These are phyloP conservation scores for Drosophila sp. DNA, from an alignment of 1,140 invertebrate species.

Conservation along the genomic window DNA sequence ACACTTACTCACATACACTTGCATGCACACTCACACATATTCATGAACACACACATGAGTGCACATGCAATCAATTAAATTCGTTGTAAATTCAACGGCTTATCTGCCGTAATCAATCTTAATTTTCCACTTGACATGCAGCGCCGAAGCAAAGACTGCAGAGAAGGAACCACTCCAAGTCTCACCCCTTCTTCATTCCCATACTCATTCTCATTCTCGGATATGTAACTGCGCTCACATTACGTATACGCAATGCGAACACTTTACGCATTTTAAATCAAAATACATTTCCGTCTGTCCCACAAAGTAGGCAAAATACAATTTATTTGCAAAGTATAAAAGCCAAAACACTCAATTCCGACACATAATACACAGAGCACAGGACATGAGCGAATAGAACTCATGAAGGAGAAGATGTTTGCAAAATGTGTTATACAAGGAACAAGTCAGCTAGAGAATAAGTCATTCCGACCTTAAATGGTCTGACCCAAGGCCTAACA, in stretches of 20 bases:
- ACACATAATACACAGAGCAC: neutral
- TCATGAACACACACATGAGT: slow-evolving; percentile 43
- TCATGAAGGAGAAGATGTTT: neutral
- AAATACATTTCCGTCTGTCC: slow-evolving; percentile 78
- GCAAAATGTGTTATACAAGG: neutral
- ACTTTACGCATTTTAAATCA: slow-evolving; percentile 81
- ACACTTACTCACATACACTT: slow-evolving; percentile 11
- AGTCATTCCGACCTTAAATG: neutral
- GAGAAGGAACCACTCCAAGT: slow-evolving; percentile 26
- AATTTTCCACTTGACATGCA: slow-evolving; percentile 82
- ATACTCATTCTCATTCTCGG: neutral
- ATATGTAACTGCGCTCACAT: slow-evolving; percentile 45
- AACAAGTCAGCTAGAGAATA: neutral
- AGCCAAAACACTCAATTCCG: slow-evolving; percentile 43
- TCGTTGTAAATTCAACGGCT: slow-evolving; percentile 82
- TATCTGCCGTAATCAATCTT: slow-evolving; percentile 82
- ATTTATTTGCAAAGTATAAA: slow-evolving; percentile 64
- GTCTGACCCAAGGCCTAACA: no score
- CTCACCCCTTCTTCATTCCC: neutral
- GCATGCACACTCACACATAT: slow-evolving; percentile 7
- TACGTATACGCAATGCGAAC: slow-evolving; percentile 64
- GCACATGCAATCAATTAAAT: slow-evolving; percentile 82
- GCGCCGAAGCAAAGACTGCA: slow-evolving; percentile 53
- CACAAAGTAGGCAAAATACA: slow-evolving; percentile 60
- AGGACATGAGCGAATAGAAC: neutral